Percentiles rank a stretch among this genome's conserved stretches.
These are phyloP conservation scores for Urocyon cinereoargenteus DNA, from an alignment of 2,797 vertebrate genomes.

Conservation along the genomic window DNA sequence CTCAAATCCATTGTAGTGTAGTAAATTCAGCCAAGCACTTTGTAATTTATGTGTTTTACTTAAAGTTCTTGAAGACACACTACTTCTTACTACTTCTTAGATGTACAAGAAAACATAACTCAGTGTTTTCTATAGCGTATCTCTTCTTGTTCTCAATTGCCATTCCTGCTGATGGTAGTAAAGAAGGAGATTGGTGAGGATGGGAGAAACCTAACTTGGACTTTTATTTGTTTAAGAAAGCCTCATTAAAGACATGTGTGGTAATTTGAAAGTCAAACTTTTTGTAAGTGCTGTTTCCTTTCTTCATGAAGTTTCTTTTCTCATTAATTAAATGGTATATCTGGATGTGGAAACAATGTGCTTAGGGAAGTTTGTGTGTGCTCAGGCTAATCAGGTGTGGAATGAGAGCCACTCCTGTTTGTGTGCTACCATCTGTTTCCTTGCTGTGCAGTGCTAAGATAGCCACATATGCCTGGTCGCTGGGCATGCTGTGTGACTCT, in stretches of 20 bases:
- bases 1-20: neutral
- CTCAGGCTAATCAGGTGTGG: neutral
- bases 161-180: neutral
- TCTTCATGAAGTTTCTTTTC: neutral
- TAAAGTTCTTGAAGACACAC: neutral
- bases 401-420: neutral
- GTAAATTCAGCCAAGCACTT: conserved; percentile 4
- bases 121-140: neutral
- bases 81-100: neutral
- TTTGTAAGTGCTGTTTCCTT: neutral
- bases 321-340: neutral
- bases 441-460: neutral
- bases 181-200: neutral
- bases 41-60: conserved; percentile 30
- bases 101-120: neutral
- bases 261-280: neutral
- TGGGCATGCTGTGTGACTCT: neutral
- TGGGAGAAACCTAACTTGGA: neutral
- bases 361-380: neutral
- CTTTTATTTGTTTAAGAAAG: neutral
- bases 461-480: no score
- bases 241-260: neutral
- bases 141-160: neutral
- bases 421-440: neutral
- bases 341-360: neutral